Evolutionary conservation across 2,113 vertebrate genomes (phyloP), one percentile per base, ranked within the genome.

Genomic region (Cyanoramphus novaezelandiae): DNA sequence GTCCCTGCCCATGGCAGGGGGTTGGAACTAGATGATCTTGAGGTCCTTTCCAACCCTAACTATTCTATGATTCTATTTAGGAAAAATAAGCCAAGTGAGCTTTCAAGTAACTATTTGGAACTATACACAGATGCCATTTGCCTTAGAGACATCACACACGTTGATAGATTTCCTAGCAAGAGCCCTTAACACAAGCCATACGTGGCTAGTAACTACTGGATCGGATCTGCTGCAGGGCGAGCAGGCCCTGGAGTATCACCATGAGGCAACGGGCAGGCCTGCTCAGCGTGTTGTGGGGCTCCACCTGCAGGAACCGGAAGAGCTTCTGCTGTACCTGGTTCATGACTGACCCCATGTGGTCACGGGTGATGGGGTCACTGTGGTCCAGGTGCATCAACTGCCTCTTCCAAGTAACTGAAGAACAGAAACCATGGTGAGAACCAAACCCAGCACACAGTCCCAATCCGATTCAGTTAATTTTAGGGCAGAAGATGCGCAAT

Each of bases 361-460:
- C 99, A 70, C 99, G 97, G 44, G 99, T 99, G 96, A 99, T 98
- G 39, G 99, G 99, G 97, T 99, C 99, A 2, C 98, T 98, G 96
- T 99, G 99, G 98, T 99, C 99, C 95, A 99, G 97, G 83, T 99
- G 99, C 99, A 99, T 99, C 95, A 99, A 43, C 98, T 0, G 99
- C 99, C 29, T 99, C 99, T 96, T 99, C 99, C 96, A 99, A 92
- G 97, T 99, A 99, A 96, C 99, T 99, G 95, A 18, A 25, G 70
- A 92, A 92, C 49, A 95, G 33, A 91, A 28, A 72, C 0, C 6
- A 18, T 33, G 13, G 81, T 96, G 74, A 95, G 69, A 63, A 57
- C 2, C 29, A 15, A 80, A 41, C 20, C 20, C 33, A 28, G 1
- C 1, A 0, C 0, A 5, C 0, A 0, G 82, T 9, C 57, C 46